phyloP scores from a whole-genome alignment of 2,113 vertebrate genomes.

The Camelus dromedarius region DNA sequence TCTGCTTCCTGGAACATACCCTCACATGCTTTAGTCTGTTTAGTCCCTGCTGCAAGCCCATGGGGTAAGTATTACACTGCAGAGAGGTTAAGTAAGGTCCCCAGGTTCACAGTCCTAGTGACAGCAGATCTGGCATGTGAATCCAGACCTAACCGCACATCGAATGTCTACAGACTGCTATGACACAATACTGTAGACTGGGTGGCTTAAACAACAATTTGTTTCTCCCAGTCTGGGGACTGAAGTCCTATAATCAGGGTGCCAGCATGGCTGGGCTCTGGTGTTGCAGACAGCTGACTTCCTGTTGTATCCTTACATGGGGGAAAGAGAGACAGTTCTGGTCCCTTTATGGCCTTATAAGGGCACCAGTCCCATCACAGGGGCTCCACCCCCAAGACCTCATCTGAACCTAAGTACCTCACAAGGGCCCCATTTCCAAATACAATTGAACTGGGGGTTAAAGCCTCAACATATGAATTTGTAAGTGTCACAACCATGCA shows the following conservation, averaged over 20 bases:
- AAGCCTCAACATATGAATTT: not conserved
- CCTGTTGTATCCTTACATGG: not conserved
- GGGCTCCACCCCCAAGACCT: not conserved
- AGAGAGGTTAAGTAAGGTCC: not conserved
- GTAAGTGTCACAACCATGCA: not conserved
- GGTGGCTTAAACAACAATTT: not conserved
- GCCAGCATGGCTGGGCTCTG: not conserved
- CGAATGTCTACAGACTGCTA: not conserved
- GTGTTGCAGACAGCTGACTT: not conserved
- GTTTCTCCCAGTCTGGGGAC: not conserved
- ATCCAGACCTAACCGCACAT: not conserved
- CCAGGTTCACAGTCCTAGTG: not conserved
- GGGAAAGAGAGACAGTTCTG: not conserved
- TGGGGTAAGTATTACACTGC: not conserved
- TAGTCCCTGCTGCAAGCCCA: not conserved
- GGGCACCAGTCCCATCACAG: not conserved
- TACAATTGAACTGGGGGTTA: no score
- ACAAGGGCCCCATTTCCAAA: not conserved
- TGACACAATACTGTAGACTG: not conserved
- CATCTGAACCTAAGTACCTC: not conserved
- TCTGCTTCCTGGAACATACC: not conserved
- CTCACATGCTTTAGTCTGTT: accelerated
- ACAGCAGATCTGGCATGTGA: not conserved
- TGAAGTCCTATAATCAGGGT: not conserved
- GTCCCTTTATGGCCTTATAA: not conserved